Base-by-base conservation (phyloP, 1,140 invertebrate species). In the Condylostylus longicornis region DNA sequence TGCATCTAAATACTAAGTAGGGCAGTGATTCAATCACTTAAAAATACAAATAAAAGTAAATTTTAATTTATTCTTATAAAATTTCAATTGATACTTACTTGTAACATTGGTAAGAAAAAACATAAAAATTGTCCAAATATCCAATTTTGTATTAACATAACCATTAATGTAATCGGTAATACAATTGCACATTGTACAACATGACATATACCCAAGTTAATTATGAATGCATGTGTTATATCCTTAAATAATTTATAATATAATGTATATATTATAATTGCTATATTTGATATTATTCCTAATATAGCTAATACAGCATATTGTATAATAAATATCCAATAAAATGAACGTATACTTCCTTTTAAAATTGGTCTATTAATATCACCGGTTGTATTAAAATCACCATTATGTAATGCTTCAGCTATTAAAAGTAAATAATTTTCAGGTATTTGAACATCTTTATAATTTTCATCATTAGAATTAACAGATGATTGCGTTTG, bases 81-180 rank as follows among this genome's bases (percentile, higher is more conserved):
- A 30, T 30, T 18, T 35, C n/a, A 38, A 8, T 14, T 10, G 18
- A 23, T 3, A 59, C 66, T 59, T 50, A 75, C 72, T 65, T 82
- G 79, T 37, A 82, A 49, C 74, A 82, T 80, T 0, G 79, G 78
- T 30, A 80, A 46, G 50, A 79, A 75, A 47, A 72, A 79, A 54
- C 79, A 82, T n/a, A 81, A 50, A 45, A 80, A 74, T 40, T 75
- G 71, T 5, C 78, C 79, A 42, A 79, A 75, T 29, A 80, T 65
- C 78, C 78, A 82, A 52, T 82, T 80, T 45, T 78, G 69, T 22
- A 81, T 59, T 2, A 81, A 63, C 42, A 80, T 60, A 21, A 79
- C 74, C 38, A 73, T 70, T 33, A 82, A 46, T 1, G 76, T 71
- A 1, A 81, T 63, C 4, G 79, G 79, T 43, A 82, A 45, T 6